Evolutionary conservation across 2,888 invertebrate species (phyloP), one percentile per base, ranked within the genome.

Genomic region (Flexamia atlantica): DNA sequence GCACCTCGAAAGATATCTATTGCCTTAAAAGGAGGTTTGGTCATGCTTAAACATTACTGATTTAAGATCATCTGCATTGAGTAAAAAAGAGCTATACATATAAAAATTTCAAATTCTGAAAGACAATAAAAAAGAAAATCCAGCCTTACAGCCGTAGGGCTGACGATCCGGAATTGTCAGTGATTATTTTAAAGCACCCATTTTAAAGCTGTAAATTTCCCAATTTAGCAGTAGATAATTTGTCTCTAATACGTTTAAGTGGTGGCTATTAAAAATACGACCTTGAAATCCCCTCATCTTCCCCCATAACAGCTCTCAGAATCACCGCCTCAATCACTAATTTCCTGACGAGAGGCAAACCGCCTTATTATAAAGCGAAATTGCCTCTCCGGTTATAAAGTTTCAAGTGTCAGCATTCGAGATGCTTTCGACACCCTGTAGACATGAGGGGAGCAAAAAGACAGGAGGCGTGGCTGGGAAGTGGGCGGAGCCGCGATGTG

Each of bases 341-440:
- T 70, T 70, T 70, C 40, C 23, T 40, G 40, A 70, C 70, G 32
- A 36, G 70, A 40, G 70, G 30, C 70, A 40, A 70, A 70, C 70
- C 70, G 70, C 70, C 70, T 70, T 70, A 70, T 70, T 70, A 70
- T 40, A 70, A 28, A 40, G 70, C 70, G 70, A 70, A 70, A 70
- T 40, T 70, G 70, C 70, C 70, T 70, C 70, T 70, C 68, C 40
- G 40, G 76, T 76, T 42, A 46, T 76, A 76, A 76, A 76, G 76
- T 76, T 76, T 46, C 17, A 50, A 76, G 76, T 50, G 76, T 76
- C 76, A 76, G 76, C 76, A 76, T 46, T 76, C 46, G 28, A 50
- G 50, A 46, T 42, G 36, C 50, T 76, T 76, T 50, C 76, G 76
- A 76, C 50, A 76, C 76, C 76, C 76, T 76, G 28, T 46, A 76